Evolutionary conservation across 2,888 invertebrate species (phyloP).

Genomic region (Seladonia tumulorum): DNA sequence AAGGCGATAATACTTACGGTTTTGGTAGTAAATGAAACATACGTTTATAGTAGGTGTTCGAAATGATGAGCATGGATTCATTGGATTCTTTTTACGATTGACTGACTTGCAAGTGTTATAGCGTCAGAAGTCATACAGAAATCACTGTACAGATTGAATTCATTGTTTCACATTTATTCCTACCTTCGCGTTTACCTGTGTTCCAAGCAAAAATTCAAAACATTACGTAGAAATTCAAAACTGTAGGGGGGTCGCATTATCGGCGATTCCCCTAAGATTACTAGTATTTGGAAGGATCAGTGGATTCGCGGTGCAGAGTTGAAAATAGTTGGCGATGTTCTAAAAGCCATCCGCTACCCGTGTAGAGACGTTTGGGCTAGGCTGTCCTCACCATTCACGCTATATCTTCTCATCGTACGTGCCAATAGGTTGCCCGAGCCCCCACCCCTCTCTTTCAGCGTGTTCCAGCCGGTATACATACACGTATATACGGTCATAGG

Average conservation of each 20-base stretch:
- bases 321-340: conserved; percentile 54
- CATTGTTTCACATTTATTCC: no score
- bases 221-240: no score
- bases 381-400: conserved; percentile 61
- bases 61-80: no score
- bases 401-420: conserved; percentile 76
- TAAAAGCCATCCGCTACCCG: conserved; percentile 63
- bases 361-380: conserved; percentile 62
- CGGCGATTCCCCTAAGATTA: neutral
- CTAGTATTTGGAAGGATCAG: conserved; percentile 6
- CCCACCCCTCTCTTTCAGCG: neutral
- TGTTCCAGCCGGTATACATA: conserved; percentile 1
- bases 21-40: no score
- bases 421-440: conserved; percentile 65
- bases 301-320: conserved; percentile 9
- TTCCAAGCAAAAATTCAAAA: no score
- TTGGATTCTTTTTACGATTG: no score
- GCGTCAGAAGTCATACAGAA: no score
- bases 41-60: no score
- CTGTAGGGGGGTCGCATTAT: neutral
- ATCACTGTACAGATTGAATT: no score
- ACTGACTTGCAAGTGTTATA: no score
- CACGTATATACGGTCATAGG: conserved; percentile 24
- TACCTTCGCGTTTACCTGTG: no score
- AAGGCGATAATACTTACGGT: no score